Percentiles rank a stretch among this genome's conserved stretches.
These are phyloP conservation scores for Enteromius treurensis DNA, from an alignment of 2,797 vertebrate genomes.

Conservation along the genomic window DNA sequence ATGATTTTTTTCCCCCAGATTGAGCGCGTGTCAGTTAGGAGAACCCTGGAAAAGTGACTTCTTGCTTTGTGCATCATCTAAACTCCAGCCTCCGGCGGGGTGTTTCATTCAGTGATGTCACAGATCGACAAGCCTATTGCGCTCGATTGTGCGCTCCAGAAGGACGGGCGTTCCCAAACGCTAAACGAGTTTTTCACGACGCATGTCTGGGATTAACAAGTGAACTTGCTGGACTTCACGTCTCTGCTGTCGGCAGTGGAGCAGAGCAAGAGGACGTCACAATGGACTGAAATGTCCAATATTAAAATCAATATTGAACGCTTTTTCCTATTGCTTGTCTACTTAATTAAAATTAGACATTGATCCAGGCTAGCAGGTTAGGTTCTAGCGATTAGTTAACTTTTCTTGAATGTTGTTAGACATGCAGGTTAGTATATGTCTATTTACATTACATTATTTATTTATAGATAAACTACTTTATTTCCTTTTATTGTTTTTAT, in stretches of 20 bases:
- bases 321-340: background rate
- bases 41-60: conserved; percentile 45
- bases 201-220: conserved; percentile 23
- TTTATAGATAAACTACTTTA: background rate
- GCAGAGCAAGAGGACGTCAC: background rate
- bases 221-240: background rate
- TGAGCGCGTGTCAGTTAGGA: conserved; percentile 10
- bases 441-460: background rate
- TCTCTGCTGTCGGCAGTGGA: background rate
- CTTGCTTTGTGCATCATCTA: conserved; percentile 53
- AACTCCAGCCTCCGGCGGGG: conserved; percentile 71
- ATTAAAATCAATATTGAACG: background rate
- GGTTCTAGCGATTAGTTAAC: background rate
- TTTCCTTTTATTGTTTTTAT: background rate
- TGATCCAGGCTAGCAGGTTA: background rate
- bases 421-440: background rate
- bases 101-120: conserved; percentile 73
- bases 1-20: background rate
- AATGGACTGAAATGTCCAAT: conserved; percentile 3
- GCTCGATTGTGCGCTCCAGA: background rate
- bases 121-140: conserved; percentile 46
- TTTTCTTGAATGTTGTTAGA: background rate
- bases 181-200: background rate
- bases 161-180: conserved; percentile 37
- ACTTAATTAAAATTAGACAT: background rate